Conservation (phyloP, 2,797 vertebrate genomes). For the Urocyon cinereoargenteus region DNA sequence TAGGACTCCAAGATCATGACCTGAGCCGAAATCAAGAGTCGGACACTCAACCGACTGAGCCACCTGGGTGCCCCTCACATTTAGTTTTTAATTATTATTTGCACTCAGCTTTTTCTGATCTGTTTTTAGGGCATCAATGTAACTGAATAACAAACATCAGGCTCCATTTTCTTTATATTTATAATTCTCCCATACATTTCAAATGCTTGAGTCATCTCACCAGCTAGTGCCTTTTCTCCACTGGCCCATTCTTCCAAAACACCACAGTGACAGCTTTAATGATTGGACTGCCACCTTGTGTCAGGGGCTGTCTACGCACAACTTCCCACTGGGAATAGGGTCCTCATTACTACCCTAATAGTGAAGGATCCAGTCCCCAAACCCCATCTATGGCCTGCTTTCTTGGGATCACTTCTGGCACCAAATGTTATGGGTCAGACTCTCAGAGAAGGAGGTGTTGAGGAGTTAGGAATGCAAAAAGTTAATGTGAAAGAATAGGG, state of each 20-base stretch:
- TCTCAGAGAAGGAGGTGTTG: not conserved
- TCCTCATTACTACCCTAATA: not conserved
- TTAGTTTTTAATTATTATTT: slow-evolving; percentile 33
- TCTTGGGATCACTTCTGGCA: not conserved
- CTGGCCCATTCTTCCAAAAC: not conserved
- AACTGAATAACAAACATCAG: slow-evolving; percentile 14
- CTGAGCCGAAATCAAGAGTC: not conserved
- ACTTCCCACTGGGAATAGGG: not conserved
- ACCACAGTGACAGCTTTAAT: not conserved
- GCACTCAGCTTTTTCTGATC: not conserved
- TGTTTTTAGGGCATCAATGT: not conserved
- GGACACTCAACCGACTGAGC: not conserved
- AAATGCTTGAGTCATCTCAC: slow-evolving; percentile 15
- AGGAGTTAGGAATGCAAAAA: not conserved
- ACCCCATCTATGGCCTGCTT: not conserved
- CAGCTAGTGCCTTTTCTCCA: not conserved
- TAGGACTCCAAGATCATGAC: not conserved
- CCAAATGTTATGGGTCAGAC: not conserved
- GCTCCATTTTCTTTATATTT: slow-evolving; percentile 40
- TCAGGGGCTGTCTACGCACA: not conserved
- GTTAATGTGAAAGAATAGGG: not conserved
- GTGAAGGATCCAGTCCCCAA: not conserved
- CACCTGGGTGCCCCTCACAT: not conserved
- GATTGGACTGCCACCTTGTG: not conserved
- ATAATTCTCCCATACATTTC: not conserved